Evolutionary conservation across 2,113 vertebrate species (phyloP).

Genomic region (Hydrolagus affinis): DNA sequence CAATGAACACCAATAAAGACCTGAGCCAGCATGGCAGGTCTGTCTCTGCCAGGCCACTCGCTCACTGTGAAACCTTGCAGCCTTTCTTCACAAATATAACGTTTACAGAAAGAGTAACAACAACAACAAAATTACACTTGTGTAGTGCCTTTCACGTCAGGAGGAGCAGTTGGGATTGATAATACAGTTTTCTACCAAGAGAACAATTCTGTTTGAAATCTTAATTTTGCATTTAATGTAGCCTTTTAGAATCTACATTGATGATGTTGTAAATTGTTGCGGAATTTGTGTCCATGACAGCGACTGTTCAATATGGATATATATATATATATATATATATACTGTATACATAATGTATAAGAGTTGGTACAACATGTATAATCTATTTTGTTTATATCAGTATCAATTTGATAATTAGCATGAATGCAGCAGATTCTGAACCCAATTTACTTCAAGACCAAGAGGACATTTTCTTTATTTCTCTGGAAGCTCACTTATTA

Average conservation of each 20-base stretch:
- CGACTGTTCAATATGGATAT: neutral
- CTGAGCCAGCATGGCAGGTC: neutral
- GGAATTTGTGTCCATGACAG: neutral
- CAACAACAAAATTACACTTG: no score
- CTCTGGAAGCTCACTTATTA: neutral
- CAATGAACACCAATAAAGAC: neutral
- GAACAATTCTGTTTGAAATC: neutral
- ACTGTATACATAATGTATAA: neutral
- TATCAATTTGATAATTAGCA: neutral
- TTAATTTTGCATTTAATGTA: neutral
- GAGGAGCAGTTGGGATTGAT: neutral
- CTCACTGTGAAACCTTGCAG: neutral
- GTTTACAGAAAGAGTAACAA: no score
- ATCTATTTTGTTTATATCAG: neutral
- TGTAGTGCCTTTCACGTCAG: no score
- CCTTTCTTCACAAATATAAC: neutral
- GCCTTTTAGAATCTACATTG: neutral
- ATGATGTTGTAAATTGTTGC: no score
- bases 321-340: neutral
- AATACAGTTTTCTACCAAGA: neutral
- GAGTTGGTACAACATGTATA: neutral
- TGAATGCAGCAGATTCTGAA: neutral
- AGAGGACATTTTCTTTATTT: neutral
- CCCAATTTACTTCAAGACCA: neutral
- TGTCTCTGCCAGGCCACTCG: neutral